Base-by-base conservation (phyloP, 2,888 invertebrate species). In the Clivina fossor region DNA sequence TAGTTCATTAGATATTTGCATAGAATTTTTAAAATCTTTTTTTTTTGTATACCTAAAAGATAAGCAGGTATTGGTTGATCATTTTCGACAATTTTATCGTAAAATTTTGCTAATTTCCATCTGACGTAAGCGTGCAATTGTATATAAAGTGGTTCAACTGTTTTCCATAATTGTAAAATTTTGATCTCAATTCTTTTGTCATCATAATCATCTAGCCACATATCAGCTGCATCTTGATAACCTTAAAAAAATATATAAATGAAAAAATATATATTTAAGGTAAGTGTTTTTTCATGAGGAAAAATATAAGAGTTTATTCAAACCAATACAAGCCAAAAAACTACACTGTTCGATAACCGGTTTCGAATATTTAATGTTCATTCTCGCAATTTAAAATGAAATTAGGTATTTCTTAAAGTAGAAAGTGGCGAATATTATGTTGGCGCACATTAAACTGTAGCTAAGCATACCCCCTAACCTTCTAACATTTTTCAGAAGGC, bases 81-180 rank as follows among this genome's bases (percentile, higher is more conserved):
- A 49, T 81, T 80, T 0, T 83, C 76, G 0, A 85, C 81, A 0
- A 85, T 71, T 1, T 83, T 81, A 1, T 90, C 90, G 69, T 92
- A 91, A 61, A 80, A 78, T 65, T 84, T 76, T 11, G 81, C 75
- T 37, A 93, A 73, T 50, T 85, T 82, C 62, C 81, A 78, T 61
- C 92, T 78, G 0, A 91, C 86, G 66, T 90, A 93, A 0, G 88
- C 90, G 69, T 93, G 93, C 2, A 93, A 73, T 67, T 92, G 86
- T 56, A 85, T 74, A 68, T 94, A 94, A 2, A 94, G 71, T 0
- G 93, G 93, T 61, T 83, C 83, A 46, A 94, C 75, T 66, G 88
- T 82, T 48, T 81, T 78, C 82, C 88, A 90, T 2, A 90, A 74
- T 48, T 78, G 78, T 7, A 82, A 82, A 19, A 92, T 70, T 63